Base-by-base conservation (phyloP, 1,140 invertebrate species). In the Hydropsyche tenuis region DNA sequence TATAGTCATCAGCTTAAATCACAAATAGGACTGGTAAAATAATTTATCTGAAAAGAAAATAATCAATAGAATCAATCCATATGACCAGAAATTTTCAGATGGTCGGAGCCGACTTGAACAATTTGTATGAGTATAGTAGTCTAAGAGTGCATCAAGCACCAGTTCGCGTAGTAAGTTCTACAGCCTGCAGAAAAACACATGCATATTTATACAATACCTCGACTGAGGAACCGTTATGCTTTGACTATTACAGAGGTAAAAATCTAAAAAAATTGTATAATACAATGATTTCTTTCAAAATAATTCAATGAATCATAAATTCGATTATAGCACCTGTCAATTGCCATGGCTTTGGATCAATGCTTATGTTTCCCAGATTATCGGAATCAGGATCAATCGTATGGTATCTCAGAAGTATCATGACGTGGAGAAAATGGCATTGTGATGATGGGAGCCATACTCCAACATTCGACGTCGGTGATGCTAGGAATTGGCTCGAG, bases 371-470 rank as follows among this genome's bases (percentile, higher is more conserved):
- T 20, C 75, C 75, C 14, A 48, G 73, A 18, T 27, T 77, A 60
- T 2, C 69, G 3, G 69, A 72, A 68, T 56, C 73, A 25, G 75
- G 75, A n/a, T 51, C 11, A 18, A 48, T 74, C 37, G 75, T 74
- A 1, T 77, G 75, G 75, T 77, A 72, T 63, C 68, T 77, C 27
- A 71, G 75, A 62, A 69, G 72, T 20, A 16, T 77, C 0, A 11
- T 45, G 0, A 48, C 69, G 11, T 18, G 30, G 3, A 64, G 51
- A 68, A 12, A 23, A 7, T 74, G 60, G 48, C 56, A 5, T 42
- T 77, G 75, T 62, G 30, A 37, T 4, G 18, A 25, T n/a, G 0
- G 48, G 3, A 37, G 9, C 2, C 12, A 60, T 60, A 23, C 56
- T 7, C 12, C 22, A 11, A 25, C 23, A 60, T 60, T 60, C 14